Evolutionary conservation across 2,797 vertebrate genomes (phyloP).

Genomic region (Glyptemys insculpta): DNA sequence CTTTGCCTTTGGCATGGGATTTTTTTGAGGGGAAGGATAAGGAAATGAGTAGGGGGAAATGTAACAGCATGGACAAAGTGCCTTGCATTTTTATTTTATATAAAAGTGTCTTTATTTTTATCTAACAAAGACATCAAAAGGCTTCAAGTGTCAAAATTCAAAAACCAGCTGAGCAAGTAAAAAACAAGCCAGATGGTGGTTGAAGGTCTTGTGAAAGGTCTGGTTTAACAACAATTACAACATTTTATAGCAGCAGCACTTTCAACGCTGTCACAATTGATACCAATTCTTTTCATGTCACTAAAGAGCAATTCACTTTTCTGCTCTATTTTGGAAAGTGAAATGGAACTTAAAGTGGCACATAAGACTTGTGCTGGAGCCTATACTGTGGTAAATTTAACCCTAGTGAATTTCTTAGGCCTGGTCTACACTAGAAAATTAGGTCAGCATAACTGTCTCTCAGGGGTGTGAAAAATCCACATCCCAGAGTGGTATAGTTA

Average conservation of each 20-base stretch:
- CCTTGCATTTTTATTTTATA: neutral
- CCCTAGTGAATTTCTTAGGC: neutral
- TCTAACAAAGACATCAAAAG: neutral
- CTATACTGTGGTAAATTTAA: neutral
- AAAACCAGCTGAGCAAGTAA: neutral
- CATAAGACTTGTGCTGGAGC: fast-evolving
- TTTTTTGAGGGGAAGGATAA: neutral
- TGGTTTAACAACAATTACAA: neutral
- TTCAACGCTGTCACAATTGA: neutral
- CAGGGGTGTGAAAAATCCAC: neutral
- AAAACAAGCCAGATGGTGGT: neutral
- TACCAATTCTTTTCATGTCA: neutral
- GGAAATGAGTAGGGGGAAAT: neutral
- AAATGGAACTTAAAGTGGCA: neutral
- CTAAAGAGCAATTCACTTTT: neutral
- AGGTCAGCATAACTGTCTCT: neutral
- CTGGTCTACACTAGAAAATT: neutral
- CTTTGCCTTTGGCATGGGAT: neutral
- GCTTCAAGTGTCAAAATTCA: fast-evolving
- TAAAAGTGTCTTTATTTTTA: neutral
- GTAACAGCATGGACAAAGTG: fast-evolving
- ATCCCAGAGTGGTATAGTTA: neutral
- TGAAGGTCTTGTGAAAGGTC: neutral
- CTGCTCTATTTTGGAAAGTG: neutral
- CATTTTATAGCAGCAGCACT: neutral